phyloP scores from a whole-genome alignment of 2,888 invertebrate genomes.

The Hirtodrosophila histrioides region DNA sequence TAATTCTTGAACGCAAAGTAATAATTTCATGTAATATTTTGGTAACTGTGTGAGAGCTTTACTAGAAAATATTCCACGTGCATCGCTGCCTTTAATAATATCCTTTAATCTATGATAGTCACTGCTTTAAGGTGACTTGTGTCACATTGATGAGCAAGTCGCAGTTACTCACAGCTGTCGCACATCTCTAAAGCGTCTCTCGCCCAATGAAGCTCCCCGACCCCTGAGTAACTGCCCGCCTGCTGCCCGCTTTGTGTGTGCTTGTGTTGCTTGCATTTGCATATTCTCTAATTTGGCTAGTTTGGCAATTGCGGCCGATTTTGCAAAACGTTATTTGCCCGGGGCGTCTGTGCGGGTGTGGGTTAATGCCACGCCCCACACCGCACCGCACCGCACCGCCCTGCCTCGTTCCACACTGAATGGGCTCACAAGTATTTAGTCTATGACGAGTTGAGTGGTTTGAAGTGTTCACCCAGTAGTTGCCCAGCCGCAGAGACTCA shows the following conservation, averaged over 20 bases:
- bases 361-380: background rate
- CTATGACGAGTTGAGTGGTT: slow-evolving; percentile 75
- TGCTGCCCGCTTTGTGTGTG: slow-evolving; percentile 23
- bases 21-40: too few relatives aligned
- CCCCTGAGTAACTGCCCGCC: background rate
- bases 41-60: too few relatives aligned
- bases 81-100: too few relatives aligned
- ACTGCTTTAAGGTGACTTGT: slow-evolving; percentile 12
- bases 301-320: slow-evolving; percentile 80
- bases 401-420: slow-evolving; percentile 8
- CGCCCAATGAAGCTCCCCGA: slow-evolving; percentile 15
- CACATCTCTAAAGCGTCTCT: slow-evolving; percentile 42
- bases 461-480: slow-evolving; percentile 54
- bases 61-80: too few relatives aligned
- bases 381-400: background rate
- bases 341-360: slow-evolving; percentile 30
- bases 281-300: slow-evolving; percentile 79
- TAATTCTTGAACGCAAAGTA: too few relatives aligned
- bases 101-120: too few relatives aligned
- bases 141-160: slow-evolving; percentile 26
- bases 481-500: slow-evolving; percentile 22
- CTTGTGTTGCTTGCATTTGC: slow-evolving; percentile 71
- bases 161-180: slow-evolving; percentile 24
- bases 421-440: slow-evolving; percentile 72
- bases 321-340: slow-evolving; percentile 77